Evolutionary conservation across 2,797 vertebrate species (phyloP), one percentile per base, ranked within the genome.

Genomic region (Danio jaintianensis): DNA sequence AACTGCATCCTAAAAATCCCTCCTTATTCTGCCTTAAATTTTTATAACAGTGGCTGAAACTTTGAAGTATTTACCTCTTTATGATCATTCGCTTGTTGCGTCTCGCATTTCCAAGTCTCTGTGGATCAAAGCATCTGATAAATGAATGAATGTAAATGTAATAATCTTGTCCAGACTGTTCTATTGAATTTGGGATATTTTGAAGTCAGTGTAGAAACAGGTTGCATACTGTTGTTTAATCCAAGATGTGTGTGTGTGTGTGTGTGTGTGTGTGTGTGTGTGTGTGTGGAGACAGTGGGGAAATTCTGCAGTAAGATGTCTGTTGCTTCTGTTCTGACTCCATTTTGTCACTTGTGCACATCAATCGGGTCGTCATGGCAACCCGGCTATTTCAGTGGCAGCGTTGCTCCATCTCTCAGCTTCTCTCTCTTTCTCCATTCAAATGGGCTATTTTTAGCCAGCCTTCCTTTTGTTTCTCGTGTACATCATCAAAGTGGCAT

Each of bases 311-410:
- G 73, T 85, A 88, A 85, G 82, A 87, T 88, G 84, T 86, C 88
- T 90, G 83, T 85, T 81, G 79, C 63, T 72, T 53, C 78, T 84
- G 82, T 72, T 53, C 78, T 84, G 82, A 83, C 86, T 86, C 84
- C 87, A 86, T 87, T 88, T 88, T 88, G 87, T 89, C 70, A 79
- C 79, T 85, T 82, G 75, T 87, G 82, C 72, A 64, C 84, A 87
- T 80, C 82, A 82, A 63, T 77, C 16, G 22, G 62, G 87, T 91
- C 87, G 88, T 83, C 87, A 80, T 87, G 85, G 89, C 80, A 90
- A 92, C 91, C 61, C 36, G 22, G 75, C 84, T 87, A 86, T 87
- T 88, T 90, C 83, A 78, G 83, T 79, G 56, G 61, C 80, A 75
- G 55, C 36, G 22, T 82, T 66, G 67, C 83, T 86, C 83, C 47